Conservation (phyloP, 2,797 vertebrate species). For the Enteromius paludinosus region DNA sequence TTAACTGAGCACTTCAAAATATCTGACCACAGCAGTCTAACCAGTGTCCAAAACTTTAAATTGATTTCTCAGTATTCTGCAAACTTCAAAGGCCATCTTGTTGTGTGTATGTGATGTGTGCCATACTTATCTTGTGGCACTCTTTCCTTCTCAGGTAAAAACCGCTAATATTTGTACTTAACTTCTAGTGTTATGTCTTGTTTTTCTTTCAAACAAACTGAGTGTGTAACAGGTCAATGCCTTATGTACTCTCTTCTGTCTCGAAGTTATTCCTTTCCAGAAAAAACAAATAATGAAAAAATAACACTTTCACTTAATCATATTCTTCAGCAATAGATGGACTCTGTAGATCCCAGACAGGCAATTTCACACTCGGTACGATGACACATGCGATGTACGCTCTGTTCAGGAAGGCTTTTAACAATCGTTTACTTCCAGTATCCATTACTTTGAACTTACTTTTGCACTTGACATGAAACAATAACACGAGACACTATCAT, state of each 20-base stretch:
- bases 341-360: constrained; percentile 11
- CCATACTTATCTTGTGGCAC: constrained; percentile 31
- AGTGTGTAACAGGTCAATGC: constrained; percentile 39
- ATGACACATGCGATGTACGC: neutral
- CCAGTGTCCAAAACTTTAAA: constrained; percentile 25
- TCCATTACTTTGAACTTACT: constrained; percentile 20
- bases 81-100: constrained; percentile 35
- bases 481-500: constrained; percentile 39
- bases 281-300: constrained; percentile 3
- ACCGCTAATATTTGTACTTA: constrained; percentile 50
- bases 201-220: constrained; percentile 14
- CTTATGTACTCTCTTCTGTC: constrained; percentile 35
- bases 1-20: constrained; percentile 41
- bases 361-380: neutral
- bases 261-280: constrained; percentile 18
- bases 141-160: constrained; percentile 60
- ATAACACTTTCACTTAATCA: neutral
- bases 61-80: constrained; percentile 53
- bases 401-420: constrained; percentile 38
- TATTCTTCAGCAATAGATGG: constrained; percentile 47
- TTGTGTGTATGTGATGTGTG: constrained; percentile 42
- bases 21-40: constrained; percentile 30
- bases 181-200: constrained; percentile 26
- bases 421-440: constrained; percentile 35
- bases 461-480: constrained; percentile 35